A percentile compares a stretch with the other conserved stretches of the same genome.
phyloP scores from a whole-genome alignment of 2,113 vertebrate genomes.

The Nesospiza acunhae region DNA sequence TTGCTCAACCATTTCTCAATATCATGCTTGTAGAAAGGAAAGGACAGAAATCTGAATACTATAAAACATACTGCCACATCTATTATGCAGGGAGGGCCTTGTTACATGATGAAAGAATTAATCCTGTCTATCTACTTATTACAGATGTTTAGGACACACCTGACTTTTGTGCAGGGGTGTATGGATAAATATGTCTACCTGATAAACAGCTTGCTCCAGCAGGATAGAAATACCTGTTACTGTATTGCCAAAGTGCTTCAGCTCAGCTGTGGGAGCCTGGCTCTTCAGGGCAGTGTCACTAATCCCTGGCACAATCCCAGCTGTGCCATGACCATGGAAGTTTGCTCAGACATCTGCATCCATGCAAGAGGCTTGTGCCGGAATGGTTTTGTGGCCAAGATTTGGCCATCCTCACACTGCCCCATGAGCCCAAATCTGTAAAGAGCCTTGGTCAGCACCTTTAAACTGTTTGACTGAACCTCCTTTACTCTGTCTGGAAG shows the following conservation, averaged over 20 bases:
- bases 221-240: not conserved
- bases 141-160: not conserved
- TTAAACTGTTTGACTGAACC: not conserved
- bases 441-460: not conserved
- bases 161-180: not conserved
- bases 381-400: not conserved
- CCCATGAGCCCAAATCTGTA: not conserved
- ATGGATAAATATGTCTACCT: not conserved
- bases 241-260: not conserved
- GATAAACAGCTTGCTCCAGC: not conserved
- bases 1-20: slow-evolving; percentile 5
- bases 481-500: not conserved
- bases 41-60: not conserved
- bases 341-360: not conserved
- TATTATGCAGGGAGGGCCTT: not conserved
- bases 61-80: not conserved
- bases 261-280: not conserved
- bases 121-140: not conserved
- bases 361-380: not conserved
- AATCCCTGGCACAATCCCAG: not conserved
- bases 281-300: not conserved
- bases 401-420: not conserved
- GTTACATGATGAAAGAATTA: not conserved
- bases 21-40: not conserved
- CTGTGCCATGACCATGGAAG: not conserved